A percentile compares a stretch with the other conserved stretches of the same genome.
Evolutionary conservation across 2,797 vertebrate genomes (phyloP).

Genomic region (Gallinago solitaria): DNA sequence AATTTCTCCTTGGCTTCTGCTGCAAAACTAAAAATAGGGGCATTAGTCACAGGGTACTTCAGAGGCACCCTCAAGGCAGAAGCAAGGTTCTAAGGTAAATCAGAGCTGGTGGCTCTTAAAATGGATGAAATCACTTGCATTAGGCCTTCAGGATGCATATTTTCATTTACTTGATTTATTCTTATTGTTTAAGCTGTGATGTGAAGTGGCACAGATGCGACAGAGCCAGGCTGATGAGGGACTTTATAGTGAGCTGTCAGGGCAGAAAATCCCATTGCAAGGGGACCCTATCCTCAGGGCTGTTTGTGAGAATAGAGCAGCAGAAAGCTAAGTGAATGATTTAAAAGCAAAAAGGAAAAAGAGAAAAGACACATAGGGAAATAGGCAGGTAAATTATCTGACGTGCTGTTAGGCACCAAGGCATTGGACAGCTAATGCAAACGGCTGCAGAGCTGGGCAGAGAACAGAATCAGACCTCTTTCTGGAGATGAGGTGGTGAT

Average conservation of each 20-base stretch:
- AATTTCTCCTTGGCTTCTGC: conserved; percentile 58
- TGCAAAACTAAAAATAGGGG: conserved; percentile 42
- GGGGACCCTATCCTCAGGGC: not conserved
- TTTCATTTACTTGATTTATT: conserved; percentile 68
- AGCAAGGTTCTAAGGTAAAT: conserved; percentile 44
- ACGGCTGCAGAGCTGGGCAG: not conserved
- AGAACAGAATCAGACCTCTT: not conserved
- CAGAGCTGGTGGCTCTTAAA: conserved; percentile 55
- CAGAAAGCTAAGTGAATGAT: not conserved
- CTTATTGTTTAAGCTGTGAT: conserved; percentile 53
- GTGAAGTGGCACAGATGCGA: not conserved
- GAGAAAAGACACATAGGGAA: not conserved
- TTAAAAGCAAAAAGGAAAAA: not conserved
- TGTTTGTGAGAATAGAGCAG: not conserved
- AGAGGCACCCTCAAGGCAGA: conserved; percentile 51
- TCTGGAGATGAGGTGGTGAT: not conserved
- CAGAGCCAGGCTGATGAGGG: conserved; percentile 31
- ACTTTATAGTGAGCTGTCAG: conserved; percentile 21
- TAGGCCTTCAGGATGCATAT: conserved; percentile 62
- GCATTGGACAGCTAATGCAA: rapidly evolving
- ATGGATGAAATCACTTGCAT: conserved; percentile 31
- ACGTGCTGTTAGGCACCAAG: not conserved
- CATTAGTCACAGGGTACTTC: conserved; percentile 46
- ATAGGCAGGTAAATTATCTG: not conserved
- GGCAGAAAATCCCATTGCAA: not conserved